Conservation (phyloP, 2,888 invertebrate species). For the Hydroisotoma schaefferi region DNA sequence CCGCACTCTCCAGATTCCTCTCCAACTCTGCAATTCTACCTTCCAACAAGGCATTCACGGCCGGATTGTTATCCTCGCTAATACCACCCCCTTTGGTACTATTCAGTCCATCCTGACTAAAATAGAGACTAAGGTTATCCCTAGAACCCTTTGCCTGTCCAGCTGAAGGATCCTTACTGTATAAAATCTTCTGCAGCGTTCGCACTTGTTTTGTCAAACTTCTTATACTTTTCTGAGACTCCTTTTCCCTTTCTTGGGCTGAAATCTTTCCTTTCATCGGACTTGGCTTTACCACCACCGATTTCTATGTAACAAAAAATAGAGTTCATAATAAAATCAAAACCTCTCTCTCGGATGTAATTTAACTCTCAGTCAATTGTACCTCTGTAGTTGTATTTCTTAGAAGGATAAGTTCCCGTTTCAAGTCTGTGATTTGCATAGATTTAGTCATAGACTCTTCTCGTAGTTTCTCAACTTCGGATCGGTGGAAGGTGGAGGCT, state of each 20-base stretch:
- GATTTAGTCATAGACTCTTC: conserved; percentile 36
- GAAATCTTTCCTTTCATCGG: not conserved
- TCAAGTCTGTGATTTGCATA: conserved; percentile 31
- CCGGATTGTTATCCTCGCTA: not conserved
- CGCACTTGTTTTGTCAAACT: conserved; percentile 40
- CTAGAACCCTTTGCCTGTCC: conserved; percentile 8
- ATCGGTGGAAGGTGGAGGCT: conserved; percentile 13
- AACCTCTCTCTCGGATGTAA: no score
- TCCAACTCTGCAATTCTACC: conserved; percentile 19
- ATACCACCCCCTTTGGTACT: not conserved
- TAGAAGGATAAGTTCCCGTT: conserved; percentile 34
- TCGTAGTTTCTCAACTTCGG: conserved; percentile 30
- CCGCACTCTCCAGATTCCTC: conserved; percentile 12
- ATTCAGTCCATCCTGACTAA: not conserved
- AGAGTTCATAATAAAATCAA: not conserved
- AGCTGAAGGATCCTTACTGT: conserved; percentile 33
- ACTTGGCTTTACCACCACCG: not conserved
- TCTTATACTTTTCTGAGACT: conserved; percentile 39
- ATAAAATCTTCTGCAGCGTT: conserved; percentile 42
- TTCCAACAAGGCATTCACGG: conserved; percentile 7
- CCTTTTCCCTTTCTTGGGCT: conserved; percentile 41
- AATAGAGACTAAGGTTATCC: not conserved
- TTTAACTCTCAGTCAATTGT: not conserved
- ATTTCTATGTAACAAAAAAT: not conserved
- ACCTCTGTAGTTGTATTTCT: conserved; percentile 30